Evolutionary conservation across 2,797 vertebrate species (phyloP), one percentile per base, ranked within the genome.

Genomic region (Poeciliopsis paucimaculata): DNA sequence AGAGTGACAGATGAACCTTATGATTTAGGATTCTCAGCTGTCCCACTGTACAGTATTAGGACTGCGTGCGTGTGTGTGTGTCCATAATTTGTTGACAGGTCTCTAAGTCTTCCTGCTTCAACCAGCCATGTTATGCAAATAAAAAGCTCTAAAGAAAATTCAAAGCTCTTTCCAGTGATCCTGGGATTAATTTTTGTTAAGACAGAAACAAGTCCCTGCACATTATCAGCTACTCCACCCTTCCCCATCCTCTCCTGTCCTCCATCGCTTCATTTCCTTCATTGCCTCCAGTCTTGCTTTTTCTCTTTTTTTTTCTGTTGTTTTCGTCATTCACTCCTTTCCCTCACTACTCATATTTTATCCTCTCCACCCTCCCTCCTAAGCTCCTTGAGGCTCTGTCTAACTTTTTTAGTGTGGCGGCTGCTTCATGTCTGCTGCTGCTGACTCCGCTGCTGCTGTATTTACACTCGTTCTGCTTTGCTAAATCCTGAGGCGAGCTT

Each of bases 141-240:
- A 41, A 74, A 73, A 71, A 84, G 83, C 88, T 84, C 74, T n/a
- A 64, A 76, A 73, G 87, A 86, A 84, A 86, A 77, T 87, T 82
- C 87, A 80, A 79, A 87, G 84, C 79, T 60, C 78, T 80, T 83
- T 43, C 74, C 26, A 81, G 82, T 36, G 79, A 89, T 90, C 90
- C 87, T 81, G 87, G 92, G 87, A 89, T 92, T 92, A 91, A 88
- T 90, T 90, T 82, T 73, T 81, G 79, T 85, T 88, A 81, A 75
- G 62, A 70, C 76, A 86, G 71, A 87, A 31, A 72, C 46, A 36
- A 87, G 47, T 81, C 79, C 70, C 49, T 71, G 80, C 78, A 70
- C n/a, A 75, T 71, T 82, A 73, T 84, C 84, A 80, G 62, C 64
- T 15, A 45, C 68, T 34, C 75, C 60, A 6, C 41, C 81, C 71